Percentiles rank a stretch among this genome's conserved stretches.
These are phyloP conservation scores for Helicolenus hilgendorfi DNA, from an alignment of 2,797 vertebrate genomes.

Conservation along the genomic window DNA sequence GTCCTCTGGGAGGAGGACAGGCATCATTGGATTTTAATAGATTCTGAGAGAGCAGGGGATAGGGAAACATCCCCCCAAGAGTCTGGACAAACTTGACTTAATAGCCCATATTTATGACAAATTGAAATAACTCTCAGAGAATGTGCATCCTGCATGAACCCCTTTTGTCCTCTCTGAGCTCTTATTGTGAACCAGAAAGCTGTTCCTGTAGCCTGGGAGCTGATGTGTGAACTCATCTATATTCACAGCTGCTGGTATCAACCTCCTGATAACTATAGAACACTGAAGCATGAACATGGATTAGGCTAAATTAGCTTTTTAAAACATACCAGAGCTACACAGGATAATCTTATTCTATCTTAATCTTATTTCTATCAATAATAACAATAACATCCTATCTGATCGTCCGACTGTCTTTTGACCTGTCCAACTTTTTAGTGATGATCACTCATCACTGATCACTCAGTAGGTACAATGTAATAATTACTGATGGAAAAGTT, in stretches of 20 bases:
- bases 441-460: no score
- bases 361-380: no score
- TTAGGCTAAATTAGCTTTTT: no score
- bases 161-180: neutral
- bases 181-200: neutral
- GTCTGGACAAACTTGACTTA: neutral
- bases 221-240: neutral
- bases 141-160: neutral
- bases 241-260: neutral
- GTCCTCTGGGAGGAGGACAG: neutral
- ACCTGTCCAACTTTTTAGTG: no score
- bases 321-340: no score
- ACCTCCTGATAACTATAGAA: no score
- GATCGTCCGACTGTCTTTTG: no score
- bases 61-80: neutral
- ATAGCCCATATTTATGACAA: constrained; percentile 5
- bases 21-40: constrained; percentile 26
- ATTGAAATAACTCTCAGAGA: neutral
- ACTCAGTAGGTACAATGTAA: no score
- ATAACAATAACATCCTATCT: no score
- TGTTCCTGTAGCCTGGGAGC: neutral
- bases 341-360: no score
- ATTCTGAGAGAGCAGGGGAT: neutral
- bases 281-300: no score
- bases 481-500: no score